Evolutionary conservation across 2,888 invertebrate species (phyloP).

Genomic region (Cynaeus angustus): DNA sequence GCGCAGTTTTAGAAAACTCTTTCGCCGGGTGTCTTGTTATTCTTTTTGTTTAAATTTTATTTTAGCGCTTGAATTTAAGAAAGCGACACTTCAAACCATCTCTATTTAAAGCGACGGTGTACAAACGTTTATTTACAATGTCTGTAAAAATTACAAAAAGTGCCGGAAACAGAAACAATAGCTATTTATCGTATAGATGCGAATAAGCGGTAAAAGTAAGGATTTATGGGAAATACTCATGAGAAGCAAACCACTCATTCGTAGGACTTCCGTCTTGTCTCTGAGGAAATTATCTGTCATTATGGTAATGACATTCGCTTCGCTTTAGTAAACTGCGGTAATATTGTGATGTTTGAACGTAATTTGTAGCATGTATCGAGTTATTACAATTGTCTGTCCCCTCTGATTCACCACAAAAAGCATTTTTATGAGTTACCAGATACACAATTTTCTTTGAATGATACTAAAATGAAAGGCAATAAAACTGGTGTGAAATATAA

Average conservation of each 20-base stretch:
- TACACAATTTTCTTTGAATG: slow-evolving; percentile 16
- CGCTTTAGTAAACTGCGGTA: slow-evolving; percentile 40
- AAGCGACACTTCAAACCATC: slow-evolving; percentile 3
- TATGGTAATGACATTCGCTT: slow-evolving; percentile 39
- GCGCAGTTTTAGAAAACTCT: neutral
- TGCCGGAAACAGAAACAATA: slow-evolving; percentile 11
- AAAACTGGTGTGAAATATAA: slow-evolving; percentile 11
- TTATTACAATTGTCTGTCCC: slow-evolving; percentile 29
- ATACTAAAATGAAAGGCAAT: slow-evolving; percentile 15
- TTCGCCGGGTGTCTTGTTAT: neutral
- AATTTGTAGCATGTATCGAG: slow-evolving; percentile 35
- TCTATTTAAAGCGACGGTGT: slow-evolving; percentile 4
- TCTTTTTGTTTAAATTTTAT: slow-evolving; percentile 23
- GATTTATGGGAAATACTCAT: slow-evolving; percentile 34
- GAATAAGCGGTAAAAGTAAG: slow-evolving; percentile 29
- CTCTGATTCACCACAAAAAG: slow-evolving; percentile 16
- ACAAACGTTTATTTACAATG: slow-evolving; percentile 8
- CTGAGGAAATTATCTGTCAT: slow-evolving; percentile 44
- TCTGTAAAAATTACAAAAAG: slow-evolving; percentile 21
- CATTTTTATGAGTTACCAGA: slow-evolving; percentile 26
- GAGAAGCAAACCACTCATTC: slow-evolving; percentile 39
- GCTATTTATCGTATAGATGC: slow-evolving; percentile 19
- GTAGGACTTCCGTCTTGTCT: slow-evolving; percentile 30
- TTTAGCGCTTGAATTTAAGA: slow-evolving; percentile 16
- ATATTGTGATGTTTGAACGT: slow-evolving; percentile 30